These are phyloP conservation scores for Mylabris sibirica DNA, from an alignment of 2,888 invertebrate genomes.

Conservation along the genomic window DNA sequence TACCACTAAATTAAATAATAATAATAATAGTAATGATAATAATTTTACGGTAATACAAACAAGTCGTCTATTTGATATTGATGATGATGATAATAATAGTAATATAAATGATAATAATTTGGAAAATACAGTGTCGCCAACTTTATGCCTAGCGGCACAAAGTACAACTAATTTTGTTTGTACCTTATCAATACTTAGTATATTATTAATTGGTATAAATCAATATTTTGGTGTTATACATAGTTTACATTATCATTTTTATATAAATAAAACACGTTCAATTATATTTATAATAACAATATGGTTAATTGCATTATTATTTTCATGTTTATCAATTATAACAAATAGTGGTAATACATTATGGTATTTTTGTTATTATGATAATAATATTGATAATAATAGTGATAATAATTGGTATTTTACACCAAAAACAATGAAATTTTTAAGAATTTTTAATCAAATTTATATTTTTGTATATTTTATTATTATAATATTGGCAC, in stretches of 20 bases:
- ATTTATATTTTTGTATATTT: constrained; percentile 62
- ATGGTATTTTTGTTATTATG: constrained; percentile 59
- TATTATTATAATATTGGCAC: constrained; percentile 62
- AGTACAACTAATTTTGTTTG: constrained; percentile 68
- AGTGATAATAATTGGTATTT: background rate
- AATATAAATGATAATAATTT: constrained; percentile 20
- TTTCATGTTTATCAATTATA: constrained; percentile 61
- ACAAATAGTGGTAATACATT: constrained; percentile 61
- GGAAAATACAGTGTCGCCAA: background rate
- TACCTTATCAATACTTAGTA: constrained; percentile 69
- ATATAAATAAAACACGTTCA: constrained; percentile 64
- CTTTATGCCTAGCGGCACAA: constrained; percentile 64
- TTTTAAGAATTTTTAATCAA: constrained; percentile 56
- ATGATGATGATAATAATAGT: constrained; percentile 16
- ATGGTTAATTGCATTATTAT: constrained; percentile 62
- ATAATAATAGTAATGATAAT: constrained; percentile 30
- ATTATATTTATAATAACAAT: constrained; percentile 61
- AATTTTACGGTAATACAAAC: constrained; percentile 44
- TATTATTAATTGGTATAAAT: constrained; percentile 70
- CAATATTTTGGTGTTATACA: constrained; percentile 73
- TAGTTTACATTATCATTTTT: constrained; percentile 69
- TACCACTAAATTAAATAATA: constrained; percentile 20
- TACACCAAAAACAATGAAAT: constrained; percentile 30
- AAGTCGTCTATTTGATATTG: constrained; percentile 22
- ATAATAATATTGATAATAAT: constrained; percentile 22